Base-by-base conservation (phyloP, 2,888 invertebrate genomes). In the Erebia ligea region DNA sequence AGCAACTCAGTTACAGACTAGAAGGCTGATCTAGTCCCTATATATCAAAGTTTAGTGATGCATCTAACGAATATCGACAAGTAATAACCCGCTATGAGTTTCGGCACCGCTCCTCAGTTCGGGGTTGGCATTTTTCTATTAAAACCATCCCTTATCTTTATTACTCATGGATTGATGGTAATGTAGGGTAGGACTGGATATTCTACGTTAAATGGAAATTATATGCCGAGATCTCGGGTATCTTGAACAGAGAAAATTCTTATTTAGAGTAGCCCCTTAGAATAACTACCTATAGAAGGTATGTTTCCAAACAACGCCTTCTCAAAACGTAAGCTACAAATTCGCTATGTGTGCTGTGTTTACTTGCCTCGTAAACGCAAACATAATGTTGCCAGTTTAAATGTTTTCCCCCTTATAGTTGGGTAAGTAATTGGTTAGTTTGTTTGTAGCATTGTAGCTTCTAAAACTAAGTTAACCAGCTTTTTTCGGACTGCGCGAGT, bases 11-110 rank as follows among this genome's bases (percentile, higher is more conserved):
- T n/a, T n/a, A 52, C 1, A 17, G 1, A 52, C 5, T 50, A n/a
- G 8, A 13, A n/a, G n/a, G 66, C 56, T 82, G 76, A 82, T 88
- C 88, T 63, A 87, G 86, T 66, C 5, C 2, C 10, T 50, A 21
- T 71, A 73, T 19, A 76, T 74, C 61, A 73, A 34, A 71, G 58
- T 62, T 72, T 76, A 81, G 80, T 79, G 81, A 80, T 76, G 81
- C 81, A 80, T 73, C 69, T 79, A 82, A 82, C 77, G 73, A 77
- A 79, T 76, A 77, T 79, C 76, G 81, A 79, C 81, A 75, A 71
- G 73, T 76, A 77, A 81, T 81, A 80, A 77, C 74, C 73, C 78
- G 76, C 75, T 70, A 75, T 75, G 76, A 73, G 74, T 76, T 75
- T 72, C 72, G 72, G 74, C 73, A 73, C 69, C 72, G 68, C 68